A percentile compares a stretch with the other conserved stretches of the same genome.
Evolutionary conservation across 1,140 invertebrate genomes (phyloP).

Genomic region (Holotrichia oblita): DNA sequence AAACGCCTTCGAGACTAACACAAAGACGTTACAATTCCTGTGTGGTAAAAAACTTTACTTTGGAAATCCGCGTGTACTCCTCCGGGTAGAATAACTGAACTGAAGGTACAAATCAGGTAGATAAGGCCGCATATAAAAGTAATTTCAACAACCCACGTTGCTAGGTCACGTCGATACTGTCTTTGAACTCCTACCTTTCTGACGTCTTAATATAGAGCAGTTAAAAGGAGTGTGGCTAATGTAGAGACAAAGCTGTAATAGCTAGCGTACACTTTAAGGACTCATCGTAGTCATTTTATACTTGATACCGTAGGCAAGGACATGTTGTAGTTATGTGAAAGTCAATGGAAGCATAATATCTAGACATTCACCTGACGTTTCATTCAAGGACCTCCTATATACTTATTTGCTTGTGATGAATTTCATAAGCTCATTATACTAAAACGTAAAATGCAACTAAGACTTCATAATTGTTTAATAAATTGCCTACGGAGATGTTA

Average conservation of each 20-base stretch:
- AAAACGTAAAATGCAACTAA: too few relatives aligned
- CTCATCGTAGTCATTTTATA: too few relatives aligned
- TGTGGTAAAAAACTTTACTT: neutral
- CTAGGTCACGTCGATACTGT: neutral
- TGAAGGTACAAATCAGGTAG: neutral
- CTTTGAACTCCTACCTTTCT: neutral
- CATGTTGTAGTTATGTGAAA: too few relatives aligned
- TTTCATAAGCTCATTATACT: too few relatives aligned
- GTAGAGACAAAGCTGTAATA: neutral
- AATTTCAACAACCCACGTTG: neutral
- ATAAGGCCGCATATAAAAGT: constrained; percentile 12
- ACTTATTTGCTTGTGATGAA: too few relatives aligned
- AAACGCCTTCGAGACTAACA: neutral
- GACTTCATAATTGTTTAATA: too few relatives aligned
- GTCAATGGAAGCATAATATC: too few relatives aligned
- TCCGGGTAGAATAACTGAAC: neutral
- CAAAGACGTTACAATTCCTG: neutral
- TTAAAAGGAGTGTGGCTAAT: neutral
- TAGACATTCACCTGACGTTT: too few relatives aligned
- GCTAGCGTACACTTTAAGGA: too few relatives aligned
- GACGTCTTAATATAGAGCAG: neutral
- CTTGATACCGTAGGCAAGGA: too few relatives aligned
- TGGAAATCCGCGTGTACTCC: neutral
- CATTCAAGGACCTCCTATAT: too few relatives aligned
- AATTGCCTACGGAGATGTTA: too few relatives aligned